A percentile compares a stretch with the other conserved stretches of the same genome.
Conservation (phyloP, 1,140 invertebrate species). For the Drosophila watanabei region DNA sequence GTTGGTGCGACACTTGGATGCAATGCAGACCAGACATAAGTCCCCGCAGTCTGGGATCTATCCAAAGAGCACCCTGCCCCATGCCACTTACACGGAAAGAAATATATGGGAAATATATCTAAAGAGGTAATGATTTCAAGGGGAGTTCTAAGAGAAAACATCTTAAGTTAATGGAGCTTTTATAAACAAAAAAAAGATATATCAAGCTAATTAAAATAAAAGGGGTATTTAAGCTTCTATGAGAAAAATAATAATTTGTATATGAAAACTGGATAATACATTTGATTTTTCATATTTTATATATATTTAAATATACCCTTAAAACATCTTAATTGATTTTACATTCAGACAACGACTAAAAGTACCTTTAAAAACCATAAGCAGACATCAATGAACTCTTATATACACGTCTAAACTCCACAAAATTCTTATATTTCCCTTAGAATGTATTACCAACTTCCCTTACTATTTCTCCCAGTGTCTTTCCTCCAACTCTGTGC, state of each 20-base stretch:
- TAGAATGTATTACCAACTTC: background rate
- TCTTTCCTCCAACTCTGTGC: conserved; percentile 26
- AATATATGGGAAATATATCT: background rate
- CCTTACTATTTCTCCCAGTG: conserved; percentile 10
- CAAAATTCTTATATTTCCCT: background rate
- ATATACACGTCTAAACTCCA: background rate
- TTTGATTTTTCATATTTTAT: background rate
- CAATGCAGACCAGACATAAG: conserved; percentile 50
- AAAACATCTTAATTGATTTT: background rate
- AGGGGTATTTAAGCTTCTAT: too few species aligned
- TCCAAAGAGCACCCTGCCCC: conserved; percentile 9
- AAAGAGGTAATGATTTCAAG: background rate
- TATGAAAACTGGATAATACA: background rate
- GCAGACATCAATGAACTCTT: background rate
- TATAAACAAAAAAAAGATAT: background rate
- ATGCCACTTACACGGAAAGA: conserved; percentile 4
- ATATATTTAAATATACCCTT: background rate
- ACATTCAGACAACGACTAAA: too few species aligned
- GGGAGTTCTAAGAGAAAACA: background rate
- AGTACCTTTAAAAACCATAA: background rate
- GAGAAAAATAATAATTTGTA: background rate
- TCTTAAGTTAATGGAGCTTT: background rate
- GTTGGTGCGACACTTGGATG: conserved; percentile 65
- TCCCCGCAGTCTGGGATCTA: conserved; percentile 45
- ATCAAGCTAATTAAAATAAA: background rate